Evolutionary conservation across 2,888 invertebrate genomes (phyloP), one percentile per base, ranked within the genome.

Genomic region (Nemotelus nigrinus): DNA sequence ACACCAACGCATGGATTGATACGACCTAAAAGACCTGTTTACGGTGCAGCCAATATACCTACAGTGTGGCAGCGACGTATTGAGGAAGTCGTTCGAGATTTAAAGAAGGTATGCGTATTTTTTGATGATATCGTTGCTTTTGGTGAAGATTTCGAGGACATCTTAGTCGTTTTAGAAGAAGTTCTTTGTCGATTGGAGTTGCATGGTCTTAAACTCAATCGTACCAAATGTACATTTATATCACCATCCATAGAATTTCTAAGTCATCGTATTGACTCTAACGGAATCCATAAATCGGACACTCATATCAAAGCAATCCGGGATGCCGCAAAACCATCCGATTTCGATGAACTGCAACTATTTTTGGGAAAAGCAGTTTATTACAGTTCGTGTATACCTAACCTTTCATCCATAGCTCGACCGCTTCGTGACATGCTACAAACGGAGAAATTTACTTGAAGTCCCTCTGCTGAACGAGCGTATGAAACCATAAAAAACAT

Each of bases 61-160:
- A 74, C 77, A 2, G 78, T 80, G 7, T 80, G 79, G 78, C 77
- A 79, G 58, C 39, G 78, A 4, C 60, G 74, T 39, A 80, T 80
- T 75, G 78, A 80, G 64, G 10, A 25, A 3, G 77, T 57, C 10
- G 25, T 78, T 41, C 76, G 72, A 64, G 68, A 50, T 41, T 55
- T 77, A 3, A 55, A 70, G 8, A 79, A 78, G 25, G 63, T 77
- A n/a, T 6, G 68, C 43, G 5, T 44, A 44, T 64, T 80, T 65
- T 78, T 78, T 44, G 75, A 77, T 68, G 80, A 79, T 39, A 78
- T 78, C 67, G 45, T 80, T 0, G 64, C 79, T 44, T 72, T 67
- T 65, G 79, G 79, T 0, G 47, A 71, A 43, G 60, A 76, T 50
- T 72, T 80, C 10, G 72, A 79, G 25, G 72, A 78, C 70, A 43